Conservation (phyloP, 1,140 invertebrate genomes). For the Antheraea mylitta region DNA sequence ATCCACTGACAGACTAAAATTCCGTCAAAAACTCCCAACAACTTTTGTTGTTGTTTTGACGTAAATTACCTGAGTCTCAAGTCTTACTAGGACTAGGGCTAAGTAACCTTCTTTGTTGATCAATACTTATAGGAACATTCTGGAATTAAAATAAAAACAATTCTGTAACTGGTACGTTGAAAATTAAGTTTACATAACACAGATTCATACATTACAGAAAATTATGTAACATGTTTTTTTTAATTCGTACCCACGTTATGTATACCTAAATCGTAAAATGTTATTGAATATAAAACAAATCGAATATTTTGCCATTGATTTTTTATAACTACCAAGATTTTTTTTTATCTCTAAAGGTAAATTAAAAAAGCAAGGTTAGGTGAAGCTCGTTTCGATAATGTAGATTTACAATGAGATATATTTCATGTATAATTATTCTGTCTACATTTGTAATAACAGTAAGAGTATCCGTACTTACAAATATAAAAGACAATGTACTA, state of each 20-base stretch:
- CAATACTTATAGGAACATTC: too few species aligned
- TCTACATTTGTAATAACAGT: background rate
- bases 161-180: too few species aligned
- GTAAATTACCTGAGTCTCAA: too few species aligned
- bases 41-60: too few species aligned
- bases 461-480: constrained; percentile 16
- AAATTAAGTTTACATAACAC: too few species aligned
- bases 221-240: background rate
- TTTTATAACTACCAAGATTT: background rate
- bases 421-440: constrained; percentile 10
- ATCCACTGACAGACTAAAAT: too few species aligned
- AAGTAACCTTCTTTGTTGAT: too few species aligned
- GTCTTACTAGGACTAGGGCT: too few species aligned
- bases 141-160: too few species aligned
- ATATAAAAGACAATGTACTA: constrained; percentile 22
- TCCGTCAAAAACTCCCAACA: too few species aligned
- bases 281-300: background rate
- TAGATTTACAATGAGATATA: constrained; percentile 15
- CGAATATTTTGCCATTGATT: background rate
- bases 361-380: background rate
- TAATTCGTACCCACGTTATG: background rate
- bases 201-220: too few species aligned
- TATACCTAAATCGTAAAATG: background rate
- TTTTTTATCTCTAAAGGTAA: background rate
- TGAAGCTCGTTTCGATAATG: constrained; percentile 10